Evolutionary conservation across 2,888 invertebrate genomes (phyloP).

Genomic region (Anthoptus insignis): DNA sequence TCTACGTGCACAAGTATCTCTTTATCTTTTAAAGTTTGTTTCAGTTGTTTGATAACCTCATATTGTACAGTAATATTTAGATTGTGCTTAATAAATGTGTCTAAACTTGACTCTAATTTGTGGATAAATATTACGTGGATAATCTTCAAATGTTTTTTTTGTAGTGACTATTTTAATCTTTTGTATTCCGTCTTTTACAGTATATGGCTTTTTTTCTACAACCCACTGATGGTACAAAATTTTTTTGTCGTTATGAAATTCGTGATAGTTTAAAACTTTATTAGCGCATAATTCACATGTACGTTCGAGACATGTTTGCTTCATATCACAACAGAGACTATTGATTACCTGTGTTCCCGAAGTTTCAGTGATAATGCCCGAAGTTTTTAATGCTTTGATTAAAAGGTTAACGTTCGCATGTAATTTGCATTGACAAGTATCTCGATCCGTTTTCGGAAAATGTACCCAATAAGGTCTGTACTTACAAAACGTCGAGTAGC

Average conservation of each 20-base stretch:
- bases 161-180: constrained; percentile 29
- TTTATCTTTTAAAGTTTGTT: constrained; percentile 25
- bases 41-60: constrained; percentile 30
- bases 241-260: constrained; percentile 37
- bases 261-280: constrained; percentile 28
- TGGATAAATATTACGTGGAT: constrained; percentile 4
- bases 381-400: constrained; percentile 19
- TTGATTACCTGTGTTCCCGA: constrained; percentile 30
- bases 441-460: constrained; percentile 8
- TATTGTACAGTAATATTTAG: constrained; percentile 14
- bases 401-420: constrained; percentile 30
- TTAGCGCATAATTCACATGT: constrained; percentile 17
- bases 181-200: constrained; percentile 21
- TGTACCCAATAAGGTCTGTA: not conserved
- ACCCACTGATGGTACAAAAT: constrained; percentile 31
- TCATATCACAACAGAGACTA: constrained; percentile 34
- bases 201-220: constrained; percentile 21
- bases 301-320: constrained; percentile 27
- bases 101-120: not conserved
- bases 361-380: constrained; percentile 21
- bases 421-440: constrained; percentile 38
- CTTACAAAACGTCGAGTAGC: constrained; percentile 22
- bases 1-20: constrained; percentile 29
- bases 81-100: constrained; percentile 17
- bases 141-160: constrained; percentile 9